phyloP scores from a whole-genome alignment of 2,888 invertebrate species.

The Calliphora vomitoria region DNA sequence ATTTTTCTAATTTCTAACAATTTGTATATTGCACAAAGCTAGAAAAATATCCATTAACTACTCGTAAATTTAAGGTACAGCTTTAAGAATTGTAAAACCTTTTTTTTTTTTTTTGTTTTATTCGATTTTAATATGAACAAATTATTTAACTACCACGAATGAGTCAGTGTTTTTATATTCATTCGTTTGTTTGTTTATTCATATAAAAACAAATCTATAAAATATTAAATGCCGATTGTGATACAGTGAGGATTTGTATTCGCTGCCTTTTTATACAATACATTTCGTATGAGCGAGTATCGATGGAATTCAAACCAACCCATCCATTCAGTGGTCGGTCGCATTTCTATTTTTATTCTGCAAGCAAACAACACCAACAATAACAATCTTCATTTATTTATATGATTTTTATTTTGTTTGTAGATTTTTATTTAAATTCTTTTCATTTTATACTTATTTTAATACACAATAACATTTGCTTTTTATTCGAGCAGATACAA shows the following conservation, averaged over 20 bases:
- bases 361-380: background rate
- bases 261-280: background rate
- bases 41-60: too few relatives aligned
- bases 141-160: background rate
- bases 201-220: background rate
- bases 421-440: background rate
- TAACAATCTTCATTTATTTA: background rate
- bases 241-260: background rate
- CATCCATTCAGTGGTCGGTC: background rate
- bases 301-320: background rate
- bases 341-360: slow-evolving; percentile 1
- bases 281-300: background rate
- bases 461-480: background rate
- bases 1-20: too few relatives aligned
- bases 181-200: background rate
- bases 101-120: background rate
- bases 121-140: background rate
- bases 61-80: too few relatives aligned
- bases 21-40: too few relatives aligned
- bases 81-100: too few relatives aligned
- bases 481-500: too few relatives aligned
- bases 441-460: background rate
- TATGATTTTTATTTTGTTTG: background rate
- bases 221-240: background rate
- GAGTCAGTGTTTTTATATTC: background rate